These are phyloP conservation scores for Emydoidea blandingii DNA, from an alignment of 2,797 vertebrate species.

Conservation along the genomic window DNA sequence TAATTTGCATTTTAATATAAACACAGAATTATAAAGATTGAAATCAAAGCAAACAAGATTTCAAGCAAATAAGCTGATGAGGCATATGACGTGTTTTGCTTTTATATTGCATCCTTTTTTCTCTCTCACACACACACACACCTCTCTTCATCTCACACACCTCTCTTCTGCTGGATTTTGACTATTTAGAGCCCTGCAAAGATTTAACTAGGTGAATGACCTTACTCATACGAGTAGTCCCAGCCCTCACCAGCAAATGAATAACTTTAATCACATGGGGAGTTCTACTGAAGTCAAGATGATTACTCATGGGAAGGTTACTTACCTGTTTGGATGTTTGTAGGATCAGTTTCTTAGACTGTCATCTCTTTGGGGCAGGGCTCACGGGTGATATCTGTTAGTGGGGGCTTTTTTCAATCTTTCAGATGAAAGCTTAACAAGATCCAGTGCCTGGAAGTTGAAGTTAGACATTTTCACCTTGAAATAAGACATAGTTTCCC, in stretches of 20 bases:
- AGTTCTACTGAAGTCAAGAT: too few species aligned
- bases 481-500: not conserved
- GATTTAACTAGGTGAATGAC: too few species aligned
- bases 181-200: not conserved
- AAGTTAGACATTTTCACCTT: not conserved
- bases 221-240: too few species aligned
- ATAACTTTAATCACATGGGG: not conserved
- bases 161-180: not conserved
- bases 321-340: not conserved
- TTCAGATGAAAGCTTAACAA: not conserved
- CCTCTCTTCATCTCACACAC: not conserved
- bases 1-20: fast-evolving
- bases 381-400: not conserved
- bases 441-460: not conserved
- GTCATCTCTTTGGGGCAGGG: not conserved
- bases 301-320: not conserved
- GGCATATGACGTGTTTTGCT: not conserved
- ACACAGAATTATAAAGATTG: fast-evolving
- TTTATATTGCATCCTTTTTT: not conserved
- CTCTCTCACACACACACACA: too few species aligned
- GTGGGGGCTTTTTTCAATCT: not conserved
- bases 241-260: not conserved
- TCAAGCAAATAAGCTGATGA: not conserved
- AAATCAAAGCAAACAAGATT: not conserved
- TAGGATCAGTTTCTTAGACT: not conserved